Conservation (phyloP, 2,113 vertebrate species). For the Syrrhaptes paradoxus region DNA sequence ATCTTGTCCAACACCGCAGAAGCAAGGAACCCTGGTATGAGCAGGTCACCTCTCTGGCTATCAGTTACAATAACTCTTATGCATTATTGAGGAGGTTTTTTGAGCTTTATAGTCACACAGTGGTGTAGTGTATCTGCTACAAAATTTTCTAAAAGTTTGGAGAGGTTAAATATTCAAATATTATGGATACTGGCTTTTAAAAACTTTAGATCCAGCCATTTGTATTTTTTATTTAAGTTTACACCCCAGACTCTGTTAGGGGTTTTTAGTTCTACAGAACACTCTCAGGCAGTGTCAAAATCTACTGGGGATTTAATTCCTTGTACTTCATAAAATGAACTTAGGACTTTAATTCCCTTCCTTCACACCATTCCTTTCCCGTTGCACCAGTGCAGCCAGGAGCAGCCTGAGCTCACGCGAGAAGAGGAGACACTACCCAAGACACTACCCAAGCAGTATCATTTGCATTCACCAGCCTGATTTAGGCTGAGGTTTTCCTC, state of each 20-base stretch:
- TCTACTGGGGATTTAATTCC: not conserved
- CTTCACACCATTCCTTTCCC: not conserved
- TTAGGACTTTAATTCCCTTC: not conserved
- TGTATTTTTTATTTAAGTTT: not conserved
- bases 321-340: not conserved
- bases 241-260: fast-evolving
- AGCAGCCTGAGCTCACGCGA: not conserved
- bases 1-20: not conserved
- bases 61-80: not conserved
- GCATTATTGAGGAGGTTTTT: not conserved
- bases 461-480: not conserved
- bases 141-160: not conserved
- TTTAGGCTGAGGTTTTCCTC: not conserved
- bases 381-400: not conserved
- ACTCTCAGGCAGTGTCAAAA: not conserved
- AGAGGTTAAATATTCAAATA: not conserved
- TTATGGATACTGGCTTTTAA: not conserved
- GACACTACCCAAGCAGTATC: not conserved
- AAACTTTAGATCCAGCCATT: not conserved
- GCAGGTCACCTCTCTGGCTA: not conserved
- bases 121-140: fast-evolving
- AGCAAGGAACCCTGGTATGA: not conserved
- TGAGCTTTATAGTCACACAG: not conserved
- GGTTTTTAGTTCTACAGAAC: not conserved
- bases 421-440: not conserved